A percentile compares a stretch with the other conserved stretches of the same genome.
Conservation (phyloP, 2,888 invertebrate species). For the Nysson spinosus region DNA sequence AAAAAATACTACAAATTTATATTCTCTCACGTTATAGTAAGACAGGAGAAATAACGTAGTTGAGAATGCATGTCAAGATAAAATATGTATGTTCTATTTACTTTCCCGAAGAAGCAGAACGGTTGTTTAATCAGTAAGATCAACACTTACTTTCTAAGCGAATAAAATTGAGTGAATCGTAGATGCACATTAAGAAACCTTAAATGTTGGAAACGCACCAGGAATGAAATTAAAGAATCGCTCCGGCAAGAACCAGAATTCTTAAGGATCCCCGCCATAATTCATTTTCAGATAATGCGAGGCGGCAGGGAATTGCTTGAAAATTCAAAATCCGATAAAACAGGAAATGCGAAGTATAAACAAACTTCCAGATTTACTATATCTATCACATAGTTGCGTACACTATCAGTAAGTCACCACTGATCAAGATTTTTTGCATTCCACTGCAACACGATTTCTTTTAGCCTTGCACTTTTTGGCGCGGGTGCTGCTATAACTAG, state of each 20-base stretch:
- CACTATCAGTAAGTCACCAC: too few species aligned
- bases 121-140: neutral
- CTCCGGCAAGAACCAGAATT: conserved; percentile 52
- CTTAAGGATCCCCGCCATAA: conserved; percentile 66
- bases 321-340: conserved; percentile 7
- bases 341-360: conserved; percentile 1
- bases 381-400: too few species aligned
- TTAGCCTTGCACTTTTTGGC: too few species aligned
- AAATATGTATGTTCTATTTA: neutral
- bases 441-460: too few species aligned
- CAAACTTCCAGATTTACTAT: too few species aligned
- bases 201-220: conserved; percentile 57
- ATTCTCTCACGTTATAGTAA: neutral
- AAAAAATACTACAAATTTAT: neutral
- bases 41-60: neutral
- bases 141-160: neutral
- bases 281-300: conserved; percentile 6
- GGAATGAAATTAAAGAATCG: conserved; percentile 59
- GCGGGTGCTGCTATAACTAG: too few species aligned
- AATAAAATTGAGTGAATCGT: neutral
- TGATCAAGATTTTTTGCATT: too few species aligned
- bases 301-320: neutral
- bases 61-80: neutral
- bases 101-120: neutral
- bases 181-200: neutral